Base-by-base conservation (phyloP, 1,140 invertebrate genomes). In the Riptortus pedestris region DNA sequence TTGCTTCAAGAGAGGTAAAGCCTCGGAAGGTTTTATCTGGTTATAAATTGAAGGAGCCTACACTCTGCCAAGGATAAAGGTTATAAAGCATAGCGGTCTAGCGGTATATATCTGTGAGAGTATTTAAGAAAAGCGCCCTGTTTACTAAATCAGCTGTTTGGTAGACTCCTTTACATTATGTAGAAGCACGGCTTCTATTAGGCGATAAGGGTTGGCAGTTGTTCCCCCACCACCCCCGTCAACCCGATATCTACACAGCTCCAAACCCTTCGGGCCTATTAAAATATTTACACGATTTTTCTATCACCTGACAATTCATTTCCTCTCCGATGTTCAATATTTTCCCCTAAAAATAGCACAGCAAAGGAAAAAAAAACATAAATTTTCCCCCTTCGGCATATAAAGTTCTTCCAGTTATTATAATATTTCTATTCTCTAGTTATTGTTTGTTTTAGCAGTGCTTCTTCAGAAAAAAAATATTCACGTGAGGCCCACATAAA, bases 141-240 rank as follows among this genome's bases (percentile, higher is more conserved):
- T 62, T 62, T 48, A 62, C 61, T 62, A 62, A 29, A 62, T 62
- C 61, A 62, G 61, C 61, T 62, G 61, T 62, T 62, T 28, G 14
- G 18, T 18, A 29, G 57, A 26, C n/a, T n/a, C n/a, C n/a, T 12
- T n/a, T 29, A 33, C 18, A 62, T 62, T 62, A 62, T 62, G 61
- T 62, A 51, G n/a, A 52, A 45, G 26, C 61, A 62, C 61, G 61
- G 47, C 47, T n/a, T 26, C 57, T 26, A 59, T 59, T 59, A 59
- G n/a, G n/a, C 57, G 57, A 38, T 55, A 55, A 55, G 51, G 31
- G 5, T 14, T 7, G 5, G 31, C n/a, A n/a, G n/a, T n/a, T n/a
- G n/a, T n/a, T 38, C 31, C 14, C 31, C 31, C 5, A 38, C 31
- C 31, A 5, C 31, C 14, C 31, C 24, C 24, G 51, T 55, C 51